Percentiles rank a stretch among this genome's conserved stretches.
Conservation (phyloP, 2,888 invertebrate species). For the Polia nebulosa region DNA sequence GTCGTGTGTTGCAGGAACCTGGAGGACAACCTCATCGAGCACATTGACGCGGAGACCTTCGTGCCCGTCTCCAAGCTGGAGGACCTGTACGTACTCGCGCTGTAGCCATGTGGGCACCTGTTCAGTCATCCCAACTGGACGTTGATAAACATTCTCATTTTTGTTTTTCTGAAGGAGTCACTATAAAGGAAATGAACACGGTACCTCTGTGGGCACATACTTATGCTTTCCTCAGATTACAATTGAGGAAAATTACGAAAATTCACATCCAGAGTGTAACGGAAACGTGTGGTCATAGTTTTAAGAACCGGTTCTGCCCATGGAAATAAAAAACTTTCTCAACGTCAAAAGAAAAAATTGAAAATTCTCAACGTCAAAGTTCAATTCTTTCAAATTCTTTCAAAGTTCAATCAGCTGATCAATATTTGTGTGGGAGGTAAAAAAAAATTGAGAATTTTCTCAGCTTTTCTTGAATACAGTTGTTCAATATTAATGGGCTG, state of each 20-base stretch:
- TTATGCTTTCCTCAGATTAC: background rate
- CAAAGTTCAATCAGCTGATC: too few relatives aligned
- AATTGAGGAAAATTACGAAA: background rate
- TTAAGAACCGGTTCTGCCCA: too few relatives aligned
- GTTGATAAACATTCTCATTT: background rate
- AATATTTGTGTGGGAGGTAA: too few relatives aligned
- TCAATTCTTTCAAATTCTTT: too few relatives aligned
- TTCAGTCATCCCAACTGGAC: background rate
- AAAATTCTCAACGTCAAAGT: too few relatives aligned
- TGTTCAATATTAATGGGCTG: too few relatives aligned
- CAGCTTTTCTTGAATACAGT: too few relatives aligned
- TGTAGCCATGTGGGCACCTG: background rate
- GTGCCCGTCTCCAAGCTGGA: slow-evolving; percentile 94
- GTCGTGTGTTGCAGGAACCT: slow-evolving; percentile 93
- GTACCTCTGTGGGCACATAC: background rate
- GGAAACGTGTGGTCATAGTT: too few relatives aligned
- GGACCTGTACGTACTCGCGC: slow-evolving; percentile 94
- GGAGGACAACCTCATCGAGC: slow-evolving; percentile 96
- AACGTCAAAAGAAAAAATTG: too few relatives aligned
- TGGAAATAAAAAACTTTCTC: too few relatives aligned
- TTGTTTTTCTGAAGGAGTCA: too few relatives aligned
- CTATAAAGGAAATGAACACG: background rate
- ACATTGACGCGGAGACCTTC: slow-evolving; percentile 97
- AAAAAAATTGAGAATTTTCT: too few relatives aligned
- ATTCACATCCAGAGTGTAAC: background rate